phyloP scores from a whole-genome alignment of 2,797 vertebrate species.

The Bradypodion pumilum region DNA sequence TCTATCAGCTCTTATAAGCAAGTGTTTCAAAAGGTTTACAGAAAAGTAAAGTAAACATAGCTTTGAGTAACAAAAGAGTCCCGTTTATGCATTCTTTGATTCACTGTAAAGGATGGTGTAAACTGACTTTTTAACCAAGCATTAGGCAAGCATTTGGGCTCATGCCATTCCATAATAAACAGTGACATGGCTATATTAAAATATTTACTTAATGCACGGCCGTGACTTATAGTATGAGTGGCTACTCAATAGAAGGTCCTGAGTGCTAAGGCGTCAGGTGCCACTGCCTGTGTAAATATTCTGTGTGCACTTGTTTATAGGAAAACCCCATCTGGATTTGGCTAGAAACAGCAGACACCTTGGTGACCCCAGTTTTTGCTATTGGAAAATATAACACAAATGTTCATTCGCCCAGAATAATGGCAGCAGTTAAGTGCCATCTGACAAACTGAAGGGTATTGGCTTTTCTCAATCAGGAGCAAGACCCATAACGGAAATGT shows the following conservation, averaged over 20 bases:
- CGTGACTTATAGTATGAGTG: conserved; percentile 98
- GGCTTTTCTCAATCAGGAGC: conserved; percentile 82
- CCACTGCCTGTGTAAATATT: conserved; percentile 97
- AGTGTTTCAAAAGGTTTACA: conserved; percentile 88
- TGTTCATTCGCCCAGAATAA: conserved; percentile 90
- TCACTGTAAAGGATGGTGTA: conserved; percentile 91
- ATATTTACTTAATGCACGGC: conserved; percentile 99
- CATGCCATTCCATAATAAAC: conserved; percentile 99
- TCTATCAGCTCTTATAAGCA: conserved; percentile 83
- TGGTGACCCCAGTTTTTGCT: conserved; percentile 88
- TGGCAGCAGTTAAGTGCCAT: conserved; percentile 88
- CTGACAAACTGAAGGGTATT: conserved; percentile 91
- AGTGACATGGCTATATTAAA: conserved; percentile 97
- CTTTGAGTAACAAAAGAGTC: conserved; percentile 85
- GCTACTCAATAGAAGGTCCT: conserved; percentile 96
- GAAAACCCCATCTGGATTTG: conserved; percentile 97
- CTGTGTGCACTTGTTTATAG: conserved; percentile 98
- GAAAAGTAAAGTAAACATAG: conserved; percentile 88
- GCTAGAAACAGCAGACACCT: conserved; percentile 87
- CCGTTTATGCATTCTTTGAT: conserved; percentile 84
- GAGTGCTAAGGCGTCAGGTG: conserved; percentile 99
- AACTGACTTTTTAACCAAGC: conserved; percentile 94
- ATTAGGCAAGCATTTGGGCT: conserved; percentile 95
- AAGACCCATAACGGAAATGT: conserved; percentile 71
- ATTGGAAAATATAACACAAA: conserved; percentile 98